Conservation (phyloP, 1,140 invertebrate species). For the Lucilia sericata region DNA sequence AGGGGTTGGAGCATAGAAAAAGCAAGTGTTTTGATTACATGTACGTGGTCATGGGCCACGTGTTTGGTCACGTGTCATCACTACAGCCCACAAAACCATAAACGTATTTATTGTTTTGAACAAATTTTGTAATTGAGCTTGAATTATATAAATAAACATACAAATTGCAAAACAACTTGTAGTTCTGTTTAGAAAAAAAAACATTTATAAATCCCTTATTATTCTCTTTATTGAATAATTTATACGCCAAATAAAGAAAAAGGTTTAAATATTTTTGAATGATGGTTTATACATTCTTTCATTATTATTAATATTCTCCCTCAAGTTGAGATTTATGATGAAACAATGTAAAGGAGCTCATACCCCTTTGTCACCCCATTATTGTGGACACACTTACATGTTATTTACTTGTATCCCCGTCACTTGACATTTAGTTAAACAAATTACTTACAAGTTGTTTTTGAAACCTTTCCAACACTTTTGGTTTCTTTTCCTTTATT, state of each 20-base stretch:
- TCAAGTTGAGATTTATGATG: neutral
- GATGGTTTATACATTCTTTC: neutral
- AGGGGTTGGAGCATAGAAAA: neutral
- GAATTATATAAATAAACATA: slow-evolving; percentile 18
- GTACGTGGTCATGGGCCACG: slow-evolving; percentile 12
- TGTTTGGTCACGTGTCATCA: slow-evolving; percentile 25
- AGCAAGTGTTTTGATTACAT: slow-evolving; percentile 22
- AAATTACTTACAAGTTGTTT: neutral
- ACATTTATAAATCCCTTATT: neutral
- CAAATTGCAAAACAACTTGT: slow-evolving; percentile 4
- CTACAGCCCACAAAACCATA: slow-evolving; percentile 24
- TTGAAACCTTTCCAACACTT: neutral
- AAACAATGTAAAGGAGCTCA: neutral
- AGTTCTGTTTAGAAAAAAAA: no score
- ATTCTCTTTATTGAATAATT: neutral
- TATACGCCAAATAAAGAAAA: neutral
- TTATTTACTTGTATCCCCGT: neutral
- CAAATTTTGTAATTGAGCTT: slow-evolving; percentile 29
- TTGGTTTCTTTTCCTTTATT: neutral
- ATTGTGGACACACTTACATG: neutral
- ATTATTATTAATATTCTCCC: neutral
- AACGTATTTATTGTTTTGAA: slow-evolving; percentile 24
- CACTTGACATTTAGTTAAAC: neutral
- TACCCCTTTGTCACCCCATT: slow-evolving; percentile 19
- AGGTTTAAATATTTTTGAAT: neutral